Evolutionary conservation across 2,888 invertebrate genomes (phyloP).

Genomic region (Salticus scenicus): DNA sequence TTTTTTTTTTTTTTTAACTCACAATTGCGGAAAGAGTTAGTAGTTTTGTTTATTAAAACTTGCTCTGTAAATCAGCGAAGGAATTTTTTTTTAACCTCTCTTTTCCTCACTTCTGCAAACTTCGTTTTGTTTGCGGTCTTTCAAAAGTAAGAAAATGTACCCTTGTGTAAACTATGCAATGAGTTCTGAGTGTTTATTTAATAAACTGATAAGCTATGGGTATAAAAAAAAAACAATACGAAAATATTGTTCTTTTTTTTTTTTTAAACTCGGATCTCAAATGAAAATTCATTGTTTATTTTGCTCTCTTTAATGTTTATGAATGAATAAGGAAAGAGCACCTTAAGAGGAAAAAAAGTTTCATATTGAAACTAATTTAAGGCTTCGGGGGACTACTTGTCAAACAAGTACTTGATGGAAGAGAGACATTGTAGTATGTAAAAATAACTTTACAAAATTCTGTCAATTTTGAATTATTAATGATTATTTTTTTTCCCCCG

Average conservation of each 20-base stretch:
- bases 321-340: constrained; percentile 53
- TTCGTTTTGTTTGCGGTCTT: constrained; percentile 63
- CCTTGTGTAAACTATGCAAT: constrained; percentile 64
- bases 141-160: constrained; percentile 64
- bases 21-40: constrained; percentile 15
- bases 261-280: constrained; percentile 34
- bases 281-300: constrained; percentile 61
- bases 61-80: constrained; percentile 40
- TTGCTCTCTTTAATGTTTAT: constrained; percentile 68
- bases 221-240: constrained; percentile 65
- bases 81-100: not conserved
- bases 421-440: constrained; percentile 40
- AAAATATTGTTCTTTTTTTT: too few relatives aligned
- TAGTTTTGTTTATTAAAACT: constrained; percentile 64
- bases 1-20: not conserved
- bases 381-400: constrained; percentile 48
- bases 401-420: constrained; percentile 42
- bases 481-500: too few relatives aligned
- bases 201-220: constrained; percentile 67
- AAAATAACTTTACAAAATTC: constrained; percentile 33
- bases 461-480: constrained; percentile 11
- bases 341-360: constrained; percentile 29
- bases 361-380: constrained; percentile 55
- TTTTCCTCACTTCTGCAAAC: constrained; percentile 8
- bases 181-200: constrained; percentile 68